These are phyloP conservation scores for Poecilobothrus nobilitatus DNA, from an alignment of 2,888 invertebrate species.

Conservation along the genomic window DNA sequence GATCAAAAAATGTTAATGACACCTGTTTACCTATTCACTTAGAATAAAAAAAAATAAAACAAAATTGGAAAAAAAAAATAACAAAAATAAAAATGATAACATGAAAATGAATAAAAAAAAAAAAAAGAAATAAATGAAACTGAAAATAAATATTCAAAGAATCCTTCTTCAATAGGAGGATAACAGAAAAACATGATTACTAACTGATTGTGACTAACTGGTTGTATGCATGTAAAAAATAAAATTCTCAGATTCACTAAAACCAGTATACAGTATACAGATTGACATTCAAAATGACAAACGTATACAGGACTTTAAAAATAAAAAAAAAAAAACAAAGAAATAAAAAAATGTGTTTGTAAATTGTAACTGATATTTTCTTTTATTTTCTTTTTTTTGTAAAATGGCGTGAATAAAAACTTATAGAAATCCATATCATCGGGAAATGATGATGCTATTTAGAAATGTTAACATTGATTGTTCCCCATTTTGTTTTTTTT, in stretches of 20 bases:
- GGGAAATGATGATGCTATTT: neutral
- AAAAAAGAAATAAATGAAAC: neutral
- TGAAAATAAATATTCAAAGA: neutral
- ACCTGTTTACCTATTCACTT: slow-evolving; percentile 3
- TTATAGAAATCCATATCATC: neutral
- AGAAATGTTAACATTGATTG: neutral
- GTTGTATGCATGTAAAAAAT: too few relatives aligned
- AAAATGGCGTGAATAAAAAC: too few relatives aligned
- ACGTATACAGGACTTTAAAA: too few relatives aligned
- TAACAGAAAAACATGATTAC: neutral
- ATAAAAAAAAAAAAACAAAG: neutral
- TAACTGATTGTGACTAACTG: neutral
- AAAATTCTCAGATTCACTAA: too few relatives aligned
- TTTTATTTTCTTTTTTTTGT: too few relatives aligned
- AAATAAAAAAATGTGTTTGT: neutral
- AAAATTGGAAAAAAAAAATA: too few relatives aligned
- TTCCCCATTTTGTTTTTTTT: too few relatives aligned
- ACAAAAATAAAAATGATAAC: too few relatives aligned
- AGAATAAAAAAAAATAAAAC: neutral
- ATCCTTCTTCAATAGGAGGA: neutral
- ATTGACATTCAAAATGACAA: too few relatives aligned
- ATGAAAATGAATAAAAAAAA: too few relatives aligned
- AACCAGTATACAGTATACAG: too few relatives aligned
- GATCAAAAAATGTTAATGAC: slow-evolving; percentile 2
- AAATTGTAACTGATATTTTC: too few relatives aligned